Base-by-base conservation (phyloP, 2,888 invertebrate species). In the Agrypnus murinus region DNA sequence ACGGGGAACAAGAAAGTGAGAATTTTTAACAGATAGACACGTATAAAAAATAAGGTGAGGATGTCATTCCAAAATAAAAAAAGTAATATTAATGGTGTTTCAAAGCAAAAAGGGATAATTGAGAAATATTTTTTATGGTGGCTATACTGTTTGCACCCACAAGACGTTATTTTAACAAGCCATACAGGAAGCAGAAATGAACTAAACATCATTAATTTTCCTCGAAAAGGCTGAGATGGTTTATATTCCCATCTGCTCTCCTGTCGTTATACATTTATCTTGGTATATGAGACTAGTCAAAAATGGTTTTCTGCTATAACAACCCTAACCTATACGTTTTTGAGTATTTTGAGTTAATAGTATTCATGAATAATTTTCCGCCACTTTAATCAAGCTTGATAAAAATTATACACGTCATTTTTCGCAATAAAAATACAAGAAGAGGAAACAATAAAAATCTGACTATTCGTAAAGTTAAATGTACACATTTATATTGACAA, bases 171-270 rank as follows among this genome's bases (percentile, higher is more conserved):
- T 43, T 43, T 43, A 43, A 43, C 15, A 43, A 43, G 43, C 12
- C 43, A 14, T 43, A 15, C 43, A 43, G 50, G 50, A 50, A 50
- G 50, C 50, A 50, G 50, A 25, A 50, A 50, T 12, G 50, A 50
- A 50, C 50, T 50, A 12, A 50, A 32, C 50, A 50, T 32, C 50
- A 50, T 50, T 50, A 50, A 50, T 50, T 50, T 50, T 50, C 31
- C 31, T 50, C 50, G 12, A 50, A 50, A n/a, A 31, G 32, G 31
- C 50, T 50, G 31, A 32, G 31, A 50, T 32, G 19, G 50, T 50
- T 19, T 32, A 31, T 50, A 31, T 50, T 50, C 50, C 50, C 50
- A 50, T 50, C 50, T 50, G 50, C 50, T 50, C 50, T 25, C 14
- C 31, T 32, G 50, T 32, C 50, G 31, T 50, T 50, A 50, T 19